phyloP scores from a whole-genome alignment of 2,797 vertebrate genomes.

The Amblyopsis hoosieri region DNA sequence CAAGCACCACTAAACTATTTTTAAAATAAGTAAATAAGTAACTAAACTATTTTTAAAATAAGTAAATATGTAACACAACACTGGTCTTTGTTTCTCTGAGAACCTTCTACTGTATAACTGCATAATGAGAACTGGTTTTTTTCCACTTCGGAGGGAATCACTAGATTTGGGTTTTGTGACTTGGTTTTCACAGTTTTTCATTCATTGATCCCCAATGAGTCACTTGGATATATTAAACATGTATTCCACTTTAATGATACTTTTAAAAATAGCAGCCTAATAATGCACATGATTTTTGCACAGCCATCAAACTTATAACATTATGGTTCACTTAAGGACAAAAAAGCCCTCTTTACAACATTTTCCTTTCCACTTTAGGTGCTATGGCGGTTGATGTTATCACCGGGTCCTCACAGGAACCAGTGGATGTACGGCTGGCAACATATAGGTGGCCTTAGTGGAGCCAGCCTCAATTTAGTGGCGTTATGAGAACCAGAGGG shows the following conservation, averaged over 20 bases:
- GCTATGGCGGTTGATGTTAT: conserved; percentile 19
- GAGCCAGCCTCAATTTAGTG: conserved; percentile 50
- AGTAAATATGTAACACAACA: neutral
- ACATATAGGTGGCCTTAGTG: conserved; percentile 29
- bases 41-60: no score
- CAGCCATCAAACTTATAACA: conserved; percentile 5
- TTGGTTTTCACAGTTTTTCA: conserved; percentile 29
- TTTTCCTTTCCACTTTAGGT: conserved; percentile 14
- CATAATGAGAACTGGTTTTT: conserved; percentile 1
- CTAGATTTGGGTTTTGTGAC: conserved; percentile 15
- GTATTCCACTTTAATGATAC: conserved; percentile 10
- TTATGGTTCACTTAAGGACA: conserved; percentile 9
- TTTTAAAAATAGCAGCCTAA: conserved; percentile 22
- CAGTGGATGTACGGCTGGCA: conserved; percentile 17
- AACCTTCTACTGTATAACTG: conserved; percentile 16
- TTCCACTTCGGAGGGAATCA: conserved; percentile 14
- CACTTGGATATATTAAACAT: conserved; percentile 15
- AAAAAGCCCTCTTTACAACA: neutral
- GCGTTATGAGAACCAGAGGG: conserved; percentile 24
- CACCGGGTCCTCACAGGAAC: conserved; percentile 9
- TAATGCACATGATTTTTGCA: neutral
- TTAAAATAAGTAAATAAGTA: no score
- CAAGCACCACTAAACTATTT: no score
- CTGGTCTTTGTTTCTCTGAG: conserved; percentile 24
- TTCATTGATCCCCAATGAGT: conserved; percentile 26